Conservation (phyloP, 2,888 invertebrate genomes). For the Apodemia mormo region DNA sequence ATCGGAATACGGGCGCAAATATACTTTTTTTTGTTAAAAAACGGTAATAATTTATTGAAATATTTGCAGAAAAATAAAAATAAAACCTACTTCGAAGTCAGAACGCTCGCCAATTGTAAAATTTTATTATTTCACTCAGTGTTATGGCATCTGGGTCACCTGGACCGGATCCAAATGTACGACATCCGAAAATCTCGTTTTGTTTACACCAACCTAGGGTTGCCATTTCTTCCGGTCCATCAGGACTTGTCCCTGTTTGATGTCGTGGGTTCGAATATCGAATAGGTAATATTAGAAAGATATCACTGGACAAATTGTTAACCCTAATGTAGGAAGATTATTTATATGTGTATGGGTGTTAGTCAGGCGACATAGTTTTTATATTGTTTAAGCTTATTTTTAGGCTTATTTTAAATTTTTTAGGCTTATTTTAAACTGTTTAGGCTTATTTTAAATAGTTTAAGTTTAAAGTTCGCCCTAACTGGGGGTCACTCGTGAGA, state of each 20-base stretch:
- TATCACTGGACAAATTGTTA: no score
- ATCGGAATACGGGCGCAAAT: no score
- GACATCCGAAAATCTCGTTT: conserved; percentile 48
- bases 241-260: not conserved
- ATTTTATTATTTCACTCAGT: conserved; percentile 51
- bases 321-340: no score
- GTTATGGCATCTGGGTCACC: conserved; percentile 68
- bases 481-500: no score
- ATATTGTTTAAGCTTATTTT: no score
- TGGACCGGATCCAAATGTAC: conserved; percentile 70
- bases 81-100: conserved; percentile 9
- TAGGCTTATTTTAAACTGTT: no score
- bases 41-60: not conserved
- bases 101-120: conserved; percentile 53
- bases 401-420: no score
- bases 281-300: no score
- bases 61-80: conserved; percentile 27
- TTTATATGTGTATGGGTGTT: no score
- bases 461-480: no score
- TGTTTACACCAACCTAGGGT: conserved; percentile 46
- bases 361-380: no score
- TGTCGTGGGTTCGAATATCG: not conserved
- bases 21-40: not conserved
- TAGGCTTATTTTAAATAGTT: no score
- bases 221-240: not conserved